Percentiles rank a stretch among this genome's conserved stretches.
Conservation (phyloP, 2,797 vertebrate genomes). For the Pseudochaenichthys georgianus region DNA sequence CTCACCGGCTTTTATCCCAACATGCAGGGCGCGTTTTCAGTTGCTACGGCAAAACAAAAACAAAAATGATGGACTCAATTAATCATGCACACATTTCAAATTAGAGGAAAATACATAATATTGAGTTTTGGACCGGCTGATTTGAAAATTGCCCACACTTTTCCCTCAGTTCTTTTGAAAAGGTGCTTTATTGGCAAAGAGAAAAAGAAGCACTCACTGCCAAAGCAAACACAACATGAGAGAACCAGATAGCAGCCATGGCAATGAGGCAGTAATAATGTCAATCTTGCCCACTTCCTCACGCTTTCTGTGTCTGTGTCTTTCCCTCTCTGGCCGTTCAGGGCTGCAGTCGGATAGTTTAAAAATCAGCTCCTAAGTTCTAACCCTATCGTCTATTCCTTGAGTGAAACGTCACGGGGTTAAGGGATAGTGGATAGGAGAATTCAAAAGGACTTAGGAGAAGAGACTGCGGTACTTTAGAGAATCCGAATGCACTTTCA, state of each 20-base stretch:
- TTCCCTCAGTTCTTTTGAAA: conserved; percentile 54
- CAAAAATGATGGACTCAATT: conserved; percentile 17
- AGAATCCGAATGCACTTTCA: no score
- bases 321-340: not conserved
- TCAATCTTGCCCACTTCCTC: conserved; percentile 29
- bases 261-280: conserved; percentile 54
- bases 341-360: no score
- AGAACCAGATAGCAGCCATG: conserved; percentile 34
- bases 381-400: no score
- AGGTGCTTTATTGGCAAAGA: conserved; percentile 48
- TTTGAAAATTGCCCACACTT: conserved; percentile 23
- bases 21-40: conserved; percentile 18
- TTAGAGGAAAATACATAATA: conserved; percentile 6
- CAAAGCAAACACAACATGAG: conserved; percentile 61
- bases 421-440: no score
- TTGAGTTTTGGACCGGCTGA: conserved; percentile 37
- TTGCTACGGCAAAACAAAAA: not conserved
- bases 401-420: no score
- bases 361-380: no score
- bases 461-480: no score
- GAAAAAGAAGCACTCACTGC: conserved; percentile 51
- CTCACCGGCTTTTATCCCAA: conserved; percentile 56
- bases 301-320: conserved; percentile 13
- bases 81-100: conserved; percentile 20
- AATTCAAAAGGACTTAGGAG: no score